Evolutionary conservation across 2,797 vertebrate species (phyloP).

Genomic region (Microctenopoma lineatum): DNA sequence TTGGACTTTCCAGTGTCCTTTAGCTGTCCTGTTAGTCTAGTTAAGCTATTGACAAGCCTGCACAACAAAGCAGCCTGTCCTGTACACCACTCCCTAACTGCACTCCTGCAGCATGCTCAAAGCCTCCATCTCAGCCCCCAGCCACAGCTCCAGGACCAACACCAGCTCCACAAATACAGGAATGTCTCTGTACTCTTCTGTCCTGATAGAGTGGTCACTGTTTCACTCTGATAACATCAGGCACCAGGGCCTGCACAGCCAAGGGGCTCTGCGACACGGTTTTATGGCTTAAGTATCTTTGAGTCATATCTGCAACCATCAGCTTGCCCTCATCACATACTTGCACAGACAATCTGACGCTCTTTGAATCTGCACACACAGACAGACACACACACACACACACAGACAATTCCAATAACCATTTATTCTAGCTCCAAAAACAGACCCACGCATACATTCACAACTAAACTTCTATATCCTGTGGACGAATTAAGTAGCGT

Average conservation of each 20-base stretch:
- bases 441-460: neutral
- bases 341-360: conserved; percentile 58
- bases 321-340: conserved; percentile 73
- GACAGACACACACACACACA: conserved; percentile 7
- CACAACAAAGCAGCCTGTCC: conserved; percentile 36
- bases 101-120: conserved; percentile 17
- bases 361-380: neutral
- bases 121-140: conserved; percentile 27
- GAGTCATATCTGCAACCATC: conserved; percentile 80
- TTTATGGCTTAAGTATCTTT: conserved; percentile 82
- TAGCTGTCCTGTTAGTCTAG: conserved; percentile 29
- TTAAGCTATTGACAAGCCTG: conserved; percentile 31
- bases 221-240: conserved; percentile 84
- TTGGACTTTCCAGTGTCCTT: conserved; percentile 30
- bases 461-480: neutral
- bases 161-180: conserved; percentile 66
- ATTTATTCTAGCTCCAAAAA: neutral
- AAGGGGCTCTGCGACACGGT: conserved; percentile 76
- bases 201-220: conserved; percentile 70
- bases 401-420: neutral
- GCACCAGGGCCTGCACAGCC: conserved; percentile 77
- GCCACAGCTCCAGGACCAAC: conserved; percentile 39
- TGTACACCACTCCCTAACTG: conserved; percentile 47
- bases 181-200: conserved; percentile 77
- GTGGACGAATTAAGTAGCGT: conserved; percentile 4